Conservation (phyloP, 2,888 invertebrate genomes). For the Mythimna lalbum region DNA sequence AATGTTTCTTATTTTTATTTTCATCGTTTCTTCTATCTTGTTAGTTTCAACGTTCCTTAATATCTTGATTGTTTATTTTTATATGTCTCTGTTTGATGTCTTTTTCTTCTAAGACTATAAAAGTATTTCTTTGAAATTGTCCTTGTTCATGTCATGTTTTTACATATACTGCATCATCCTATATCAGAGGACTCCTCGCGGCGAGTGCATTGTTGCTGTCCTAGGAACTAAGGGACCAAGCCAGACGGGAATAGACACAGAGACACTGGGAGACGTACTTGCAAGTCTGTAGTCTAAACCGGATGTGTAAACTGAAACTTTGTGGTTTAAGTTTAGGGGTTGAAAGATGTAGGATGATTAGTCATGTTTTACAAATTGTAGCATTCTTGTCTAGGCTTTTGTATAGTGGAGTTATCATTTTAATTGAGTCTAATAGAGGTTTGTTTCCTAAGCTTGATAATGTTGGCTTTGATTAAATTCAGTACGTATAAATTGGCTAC, state of each 20-base stretch:
- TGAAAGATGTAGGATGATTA: slow-evolving; percentile 20
- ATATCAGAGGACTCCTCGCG: slow-evolving; percentile 48
- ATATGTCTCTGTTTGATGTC: background rate
- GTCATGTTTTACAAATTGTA: slow-evolving; percentile 37
- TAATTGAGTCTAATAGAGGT: background rate
- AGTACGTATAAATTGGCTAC: background rate
- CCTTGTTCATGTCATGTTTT: slow-evolving; percentile 20
- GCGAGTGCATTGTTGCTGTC: slow-evolving; percentile 57
- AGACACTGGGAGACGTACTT: slow-evolving; percentile 69
- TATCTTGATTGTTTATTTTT: background rate
- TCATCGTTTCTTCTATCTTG: background rate
- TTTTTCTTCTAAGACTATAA: background rate
- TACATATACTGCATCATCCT: slow-evolving; percentile 42
- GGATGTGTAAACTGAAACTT: slow-evolving; percentile 61
- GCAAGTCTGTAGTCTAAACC: slow-evolving; percentile 74
- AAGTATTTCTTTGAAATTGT: slow-evolving; percentile 5
- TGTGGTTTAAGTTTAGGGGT: slow-evolving; percentile 36
- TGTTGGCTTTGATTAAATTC: background rate
- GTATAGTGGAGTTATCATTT: background rate
- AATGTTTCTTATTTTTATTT: background rate
- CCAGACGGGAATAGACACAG: slow-evolving; percentile 72
- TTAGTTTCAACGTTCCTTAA: background rate
- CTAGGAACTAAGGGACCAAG: slow-evolving; percentile 59
- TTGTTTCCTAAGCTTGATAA: background rate
- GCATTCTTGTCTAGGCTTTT: background rate